phyloP scores from a whole-genome alignment of 2,888 invertebrate species.

The Epistrophe grossulariae region DNA sequence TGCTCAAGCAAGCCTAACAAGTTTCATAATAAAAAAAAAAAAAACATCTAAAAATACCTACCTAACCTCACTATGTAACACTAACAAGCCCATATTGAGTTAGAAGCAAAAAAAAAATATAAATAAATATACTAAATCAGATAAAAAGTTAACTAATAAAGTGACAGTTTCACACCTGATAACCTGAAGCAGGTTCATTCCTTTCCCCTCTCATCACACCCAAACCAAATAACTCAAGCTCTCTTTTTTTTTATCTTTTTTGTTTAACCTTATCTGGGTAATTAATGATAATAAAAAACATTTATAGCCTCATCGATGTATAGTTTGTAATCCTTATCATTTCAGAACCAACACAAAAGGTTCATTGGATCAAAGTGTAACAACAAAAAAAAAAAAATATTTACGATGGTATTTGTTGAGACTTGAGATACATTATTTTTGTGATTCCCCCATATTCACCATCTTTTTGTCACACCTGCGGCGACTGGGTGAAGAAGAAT shows the following conservation, averaged over 20 bases:
- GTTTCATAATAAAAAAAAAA: constrained; percentile 28
- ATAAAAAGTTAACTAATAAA: constrained; percentile 13
- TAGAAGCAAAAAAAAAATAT: constrained; percentile 3
- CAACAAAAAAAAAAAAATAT: background rate
- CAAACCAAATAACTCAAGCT: constrained; percentile 12
- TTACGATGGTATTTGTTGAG: constrained; percentile 3
- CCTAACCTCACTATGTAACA: background rate
- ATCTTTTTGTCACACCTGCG: constrained; percentile 23
- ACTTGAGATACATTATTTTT: constrained; percentile 27
- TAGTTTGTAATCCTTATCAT: constrained; percentile 28
- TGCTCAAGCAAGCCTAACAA: constrained; percentile 45
- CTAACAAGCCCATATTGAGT: background rate
- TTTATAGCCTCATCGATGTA: constrained; percentile 11
- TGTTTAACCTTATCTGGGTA: constrained; percentile 19
- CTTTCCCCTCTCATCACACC: background rate
- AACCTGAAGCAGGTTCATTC: constrained; percentile 37
- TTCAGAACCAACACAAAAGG: background rate
- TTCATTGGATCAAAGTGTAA: constrained; percentile 2
- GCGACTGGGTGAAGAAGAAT: background rate
- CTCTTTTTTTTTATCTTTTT: background rate
- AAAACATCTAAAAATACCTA: constrained; percentile 16
- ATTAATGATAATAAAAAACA: constrained; percentile 12
- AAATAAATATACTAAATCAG: constrained; percentile 17
- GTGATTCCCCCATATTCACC: constrained; percentile 26
- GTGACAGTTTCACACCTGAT: constrained; percentile 65